A percentile compares a stretch with the other conserved stretches of the same genome.
Evolutionary conservation across 2,797 vertebrate species (phyloP).

Genomic region (Taenioides sp.): DNA sequence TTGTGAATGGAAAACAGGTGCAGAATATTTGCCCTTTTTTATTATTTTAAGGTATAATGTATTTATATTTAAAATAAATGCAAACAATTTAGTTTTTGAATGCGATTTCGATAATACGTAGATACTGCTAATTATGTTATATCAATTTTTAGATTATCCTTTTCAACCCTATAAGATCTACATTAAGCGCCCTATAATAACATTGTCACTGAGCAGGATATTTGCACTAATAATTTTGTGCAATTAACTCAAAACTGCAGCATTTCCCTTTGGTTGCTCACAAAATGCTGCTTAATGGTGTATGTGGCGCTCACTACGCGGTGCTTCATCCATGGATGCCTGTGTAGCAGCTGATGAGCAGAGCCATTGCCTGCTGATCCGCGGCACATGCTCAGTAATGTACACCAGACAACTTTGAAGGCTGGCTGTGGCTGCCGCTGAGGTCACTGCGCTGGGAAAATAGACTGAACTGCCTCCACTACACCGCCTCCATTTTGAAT

Average conservation of each 20-base stretch:
- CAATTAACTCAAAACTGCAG: neutral
- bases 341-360: conserved; percentile 37
- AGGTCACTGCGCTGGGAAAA: conserved; percentile 87
- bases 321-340: conserved; percentile 57
- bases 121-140: too few species aligned
- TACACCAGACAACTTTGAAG: conserved; percentile 86
- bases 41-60: too few species aligned
- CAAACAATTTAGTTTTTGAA: too few species aligned
- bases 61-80: too few species aligned
- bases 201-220: neutral
- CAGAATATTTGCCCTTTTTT: neutral
- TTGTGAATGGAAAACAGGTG: too few species aligned
- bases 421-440: conserved; percentile 96
- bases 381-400: conserved; percentile 96
- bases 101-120: too few species aligned
- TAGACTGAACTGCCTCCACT: conserved; percentile 84
- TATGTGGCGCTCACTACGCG: conserved; percentile 15
- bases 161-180: too few species aligned
- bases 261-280: conserved; percentile 10
- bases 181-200: too few species aligned
- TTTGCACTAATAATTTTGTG: too few species aligned
- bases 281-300: conserved; percentile 36
- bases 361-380: conserved; percentile 63
- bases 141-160: too few species aligned
- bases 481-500: conserved; percentile 99